Conservation (phyloP, 1,140 invertebrate genomes). For the Brachionus rotundiformis region DNA sequence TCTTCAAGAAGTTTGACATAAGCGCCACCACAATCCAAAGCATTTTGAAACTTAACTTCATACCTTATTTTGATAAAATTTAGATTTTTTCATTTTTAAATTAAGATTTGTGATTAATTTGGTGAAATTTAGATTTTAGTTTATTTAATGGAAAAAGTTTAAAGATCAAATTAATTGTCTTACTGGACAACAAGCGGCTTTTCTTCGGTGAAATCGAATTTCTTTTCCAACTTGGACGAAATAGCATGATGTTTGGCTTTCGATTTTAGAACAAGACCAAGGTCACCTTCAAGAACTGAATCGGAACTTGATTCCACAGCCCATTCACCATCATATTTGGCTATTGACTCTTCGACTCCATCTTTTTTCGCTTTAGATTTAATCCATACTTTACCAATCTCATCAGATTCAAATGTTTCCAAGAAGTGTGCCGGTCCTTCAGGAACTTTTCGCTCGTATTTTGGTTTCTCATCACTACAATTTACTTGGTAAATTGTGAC, state of each 20-base stretch:
- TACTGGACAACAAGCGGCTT: slow-evolving; percentile 85
- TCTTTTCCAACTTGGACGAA: slow-evolving; percentile 74
- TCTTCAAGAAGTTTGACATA: slow-evolving; percentile 87
- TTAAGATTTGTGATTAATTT: background rate
- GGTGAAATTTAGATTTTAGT: too few relatives aligned
- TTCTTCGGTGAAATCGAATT: slow-evolving; percentile 77
- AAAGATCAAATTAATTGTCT: background rate
- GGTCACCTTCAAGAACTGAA: slow-evolving; percentile 77
- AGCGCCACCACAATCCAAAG: slow-evolving; percentile 96
- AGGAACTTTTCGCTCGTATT: slow-evolving; percentile 15
- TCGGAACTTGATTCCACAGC: slow-evolving; percentile 75
- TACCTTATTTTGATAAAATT: slow-evolving; percentile 56
- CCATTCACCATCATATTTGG: slow-evolving; percentile 69
- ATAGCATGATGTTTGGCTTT: slow-evolving; percentile 96
- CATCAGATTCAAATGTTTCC: slow-evolving; percentile 40
- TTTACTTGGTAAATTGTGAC: background rate
- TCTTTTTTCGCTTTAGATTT: slow-evolving; percentile 90
- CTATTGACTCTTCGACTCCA: slow-evolving; percentile 79
- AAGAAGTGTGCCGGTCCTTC: background rate
- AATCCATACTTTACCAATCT: slow-evolving; percentile 71
- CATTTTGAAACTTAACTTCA: slow-evolving; percentile 76
- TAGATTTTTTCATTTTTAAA: background rate
- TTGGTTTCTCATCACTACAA: background rate
- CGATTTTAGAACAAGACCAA: slow-evolving; percentile 85
- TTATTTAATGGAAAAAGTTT: background rate